Percentiles rank a stretch among this genome's conserved stretches.
Conservation (phyloP, 2,888 invertebrate species). For the Neuroscelio doddi region DNA sequence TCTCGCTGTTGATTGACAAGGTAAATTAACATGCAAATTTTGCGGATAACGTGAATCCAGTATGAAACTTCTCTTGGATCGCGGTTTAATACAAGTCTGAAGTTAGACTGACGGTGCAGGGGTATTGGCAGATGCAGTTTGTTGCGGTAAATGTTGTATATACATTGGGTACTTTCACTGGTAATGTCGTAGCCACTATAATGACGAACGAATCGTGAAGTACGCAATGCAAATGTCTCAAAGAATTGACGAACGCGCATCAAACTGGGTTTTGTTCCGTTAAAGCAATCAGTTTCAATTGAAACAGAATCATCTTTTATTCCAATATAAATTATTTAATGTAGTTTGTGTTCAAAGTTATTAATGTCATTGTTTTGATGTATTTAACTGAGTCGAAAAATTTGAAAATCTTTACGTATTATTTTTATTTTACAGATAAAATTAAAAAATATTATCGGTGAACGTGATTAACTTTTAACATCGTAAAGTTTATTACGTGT, state of each 20-base stretch:
- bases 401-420: too few species aligned
- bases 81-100: constrained; percentile 52
- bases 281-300: neutral
- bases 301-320: too few species aligned
- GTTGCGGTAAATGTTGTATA: constrained; percentile 54
- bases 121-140: constrained; percentile 63
- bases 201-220: constrained; percentile 11
- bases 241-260: neutral
- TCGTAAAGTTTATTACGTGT: too few species aligned
- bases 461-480: too few species aligned
- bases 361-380: too few species aligned
- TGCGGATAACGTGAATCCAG: constrained; percentile 36
- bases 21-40: constrained; percentile 36
- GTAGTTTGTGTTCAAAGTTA: neutral
- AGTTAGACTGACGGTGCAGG: constrained; percentile 54
- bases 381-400: too few species aligned
- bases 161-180: constrained; percentile 55
- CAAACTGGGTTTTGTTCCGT: neutral
- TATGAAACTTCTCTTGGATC: constrained; percentile 38
- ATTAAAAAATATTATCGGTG: too few species aligned
- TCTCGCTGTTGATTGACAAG: too few species aligned
- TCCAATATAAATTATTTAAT: too few species aligned
- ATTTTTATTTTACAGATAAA: too few species aligned
- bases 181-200: constrained; percentile 43
- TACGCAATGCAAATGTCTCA: neutral